Conservation (phyloP, 2,888 invertebrate species). For the Eristalis tenax region DNA sequence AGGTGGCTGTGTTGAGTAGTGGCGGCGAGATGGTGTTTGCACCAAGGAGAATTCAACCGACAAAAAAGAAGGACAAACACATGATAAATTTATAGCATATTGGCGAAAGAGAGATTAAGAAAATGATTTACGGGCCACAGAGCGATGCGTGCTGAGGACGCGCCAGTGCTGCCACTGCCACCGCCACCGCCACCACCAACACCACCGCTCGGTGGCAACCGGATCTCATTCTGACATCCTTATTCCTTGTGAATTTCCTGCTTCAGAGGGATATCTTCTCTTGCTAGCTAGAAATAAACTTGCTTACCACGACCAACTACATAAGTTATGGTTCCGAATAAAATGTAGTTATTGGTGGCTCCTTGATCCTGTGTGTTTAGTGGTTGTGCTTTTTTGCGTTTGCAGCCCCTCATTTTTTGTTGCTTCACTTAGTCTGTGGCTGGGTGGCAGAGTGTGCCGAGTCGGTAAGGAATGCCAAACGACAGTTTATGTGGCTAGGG, state of each 20-base stretch:
- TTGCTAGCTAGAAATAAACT: constrained; percentile 46
- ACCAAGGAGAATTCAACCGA: not conserved
- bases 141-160: constrained; percentile 55
- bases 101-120: constrained; percentile 71
- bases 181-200: not conserved
- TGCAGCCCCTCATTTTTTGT: not conserved
- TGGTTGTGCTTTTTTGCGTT: constrained; percentile 2
- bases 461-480: constrained; percentile 51
- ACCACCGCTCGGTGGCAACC: constrained; percentile 14
- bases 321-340: constrained; percentile 67
- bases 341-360: constrained; percentile 68
- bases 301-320: constrained; percentile 61
- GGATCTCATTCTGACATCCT: constrained; percentile 61
- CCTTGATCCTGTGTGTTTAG: constrained; percentile 53
- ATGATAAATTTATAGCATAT: constrained; percentile 71
- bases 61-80: constrained; percentile 49
- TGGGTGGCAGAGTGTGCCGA: not conserved
- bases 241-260: constrained; percentile 50
- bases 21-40: not conserved
- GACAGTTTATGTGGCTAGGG: constrained; percentile 59
- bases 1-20: not conserved
- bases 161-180: not conserved
- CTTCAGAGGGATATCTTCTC: constrained; percentile 38
- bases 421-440: not conserved
- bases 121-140: constrained; percentile 63